Evolutionary conservation across 2,888 invertebrate genomes (phyloP).

Genomic region (Silvanus unidentatus): DNA sequence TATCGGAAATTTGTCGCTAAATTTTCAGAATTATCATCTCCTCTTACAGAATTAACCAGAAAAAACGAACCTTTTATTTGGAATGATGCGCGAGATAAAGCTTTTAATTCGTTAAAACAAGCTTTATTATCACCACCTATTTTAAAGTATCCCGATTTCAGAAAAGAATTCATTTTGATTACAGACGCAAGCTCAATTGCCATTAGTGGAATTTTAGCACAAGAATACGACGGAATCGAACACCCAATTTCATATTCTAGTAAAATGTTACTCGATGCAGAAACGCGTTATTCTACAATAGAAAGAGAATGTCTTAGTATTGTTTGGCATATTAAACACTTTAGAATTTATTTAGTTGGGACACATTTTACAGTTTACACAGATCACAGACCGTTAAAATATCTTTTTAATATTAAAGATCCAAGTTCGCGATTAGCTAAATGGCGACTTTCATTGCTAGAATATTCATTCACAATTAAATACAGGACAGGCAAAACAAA

Average conservation of each 20-base stretch:
- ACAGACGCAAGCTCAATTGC: conserved; percentile 8
- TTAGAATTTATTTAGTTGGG: conserved; percentile 24
- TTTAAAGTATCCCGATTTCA: conserved; percentile 12
- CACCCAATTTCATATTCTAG: conserved; percentile 4
- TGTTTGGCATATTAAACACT: conserved; percentile 22
- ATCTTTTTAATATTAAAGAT: conserved; percentile 18
- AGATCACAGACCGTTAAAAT: conserved; percentile 24
- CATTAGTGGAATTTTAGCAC: conserved; percentile 1
- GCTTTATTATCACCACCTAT: conserved; percentile 9
- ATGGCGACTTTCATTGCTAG: conserved; percentile 15
- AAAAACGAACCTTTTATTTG: conserved; percentile 2
- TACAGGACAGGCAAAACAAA: conserved; percentile 4
- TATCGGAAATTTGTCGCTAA: conserved; percentile 2
- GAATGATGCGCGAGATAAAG: not conserved
- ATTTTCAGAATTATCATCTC: conserved; percentile 4
- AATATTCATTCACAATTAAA: conserved; percentile 9
- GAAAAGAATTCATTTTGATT: conserved; percentile 5
- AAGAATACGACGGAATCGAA: not conserved
- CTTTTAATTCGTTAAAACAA: conserved; percentile 17
- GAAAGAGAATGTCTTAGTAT: conserved; percentile 26
- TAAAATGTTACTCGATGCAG: conserved; percentile 12
- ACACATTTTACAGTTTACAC: conserved; percentile 25
- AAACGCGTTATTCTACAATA: conserved; percentile 22
- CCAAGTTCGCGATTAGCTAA: conserved; percentile 18
- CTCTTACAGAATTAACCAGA: not conserved